Evolutionary conservation across 2,888 invertebrate species (phyloP).

Genomic region (Drosophila pseudotakahashii): DNA sequence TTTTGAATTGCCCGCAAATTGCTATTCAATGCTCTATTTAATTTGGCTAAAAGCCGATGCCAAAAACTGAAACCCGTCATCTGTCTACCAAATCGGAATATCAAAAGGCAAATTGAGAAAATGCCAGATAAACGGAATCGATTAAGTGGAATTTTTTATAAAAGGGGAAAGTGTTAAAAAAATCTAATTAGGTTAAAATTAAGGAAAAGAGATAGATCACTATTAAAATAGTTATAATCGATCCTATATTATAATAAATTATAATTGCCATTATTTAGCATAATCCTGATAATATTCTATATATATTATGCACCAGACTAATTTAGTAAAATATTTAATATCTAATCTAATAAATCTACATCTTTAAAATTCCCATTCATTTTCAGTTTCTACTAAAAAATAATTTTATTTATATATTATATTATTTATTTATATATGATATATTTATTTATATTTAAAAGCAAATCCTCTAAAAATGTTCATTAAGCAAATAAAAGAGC

Average conservation of each 20-base stretch:
- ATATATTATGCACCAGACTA: too few relatives aligned
- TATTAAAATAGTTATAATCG: too few relatives aligned
- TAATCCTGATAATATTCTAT: too few relatives aligned
- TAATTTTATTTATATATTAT: too few relatives aligned
- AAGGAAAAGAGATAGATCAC: conserved; percentile 4
- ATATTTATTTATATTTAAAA: background rate
- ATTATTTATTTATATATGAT: too few relatives aligned
- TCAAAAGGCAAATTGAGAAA: background rate
- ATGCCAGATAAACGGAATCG: conserved; percentile 38
- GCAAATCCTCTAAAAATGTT: background rate
- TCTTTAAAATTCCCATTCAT: background rate
- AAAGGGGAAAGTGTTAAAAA: conserved; percentile 47
- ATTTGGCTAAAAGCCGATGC: conserved; percentile 35
- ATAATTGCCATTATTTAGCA: too few relatives aligned
- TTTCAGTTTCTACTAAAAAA: too few relatives aligned
- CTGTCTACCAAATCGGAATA: conserved; percentile 6
- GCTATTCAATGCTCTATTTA: conserved; percentile 19
- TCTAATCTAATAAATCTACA: background rate
- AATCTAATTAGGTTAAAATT: conserved; percentile 33
- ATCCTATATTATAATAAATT: too few relatives aligned
- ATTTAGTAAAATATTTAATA: background rate
- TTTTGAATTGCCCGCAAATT: conserved; percentile 13
- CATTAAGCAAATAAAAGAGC: background rate
- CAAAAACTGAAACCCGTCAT: conserved; percentile 22
- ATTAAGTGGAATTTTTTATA: conserved; percentile 52